Percentiles rank a stretch among this genome's conserved stretches.
These are phyloP conservation scores for Myodes glareolus DNA, from an alignment of 2,113 vertebrate species.

Conservation along the genomic window DNA sequence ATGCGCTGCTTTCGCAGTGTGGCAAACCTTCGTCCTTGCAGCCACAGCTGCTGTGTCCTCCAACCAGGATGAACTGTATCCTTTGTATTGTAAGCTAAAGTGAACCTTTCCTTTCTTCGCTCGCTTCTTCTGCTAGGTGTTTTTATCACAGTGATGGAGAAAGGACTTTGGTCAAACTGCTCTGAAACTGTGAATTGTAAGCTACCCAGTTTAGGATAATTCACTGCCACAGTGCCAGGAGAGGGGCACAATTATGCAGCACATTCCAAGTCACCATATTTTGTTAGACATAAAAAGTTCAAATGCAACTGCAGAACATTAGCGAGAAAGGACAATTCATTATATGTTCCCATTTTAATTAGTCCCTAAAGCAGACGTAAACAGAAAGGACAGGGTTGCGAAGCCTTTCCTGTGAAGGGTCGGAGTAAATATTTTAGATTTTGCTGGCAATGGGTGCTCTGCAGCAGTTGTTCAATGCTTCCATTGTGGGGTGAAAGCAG, in stretches of 20 bases:
- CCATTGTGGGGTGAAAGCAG: neutral
- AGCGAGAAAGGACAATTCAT: neutral
- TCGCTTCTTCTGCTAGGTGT: neutral
- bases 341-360: constrained; percentile 25
- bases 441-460: neutral
- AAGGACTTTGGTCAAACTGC: neutral
- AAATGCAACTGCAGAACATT: constrained; percentile 8
- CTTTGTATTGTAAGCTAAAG: neutral
- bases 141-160: neutral
- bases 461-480: neutral
- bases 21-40: neutral
- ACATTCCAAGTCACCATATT: neutral
- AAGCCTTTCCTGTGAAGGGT: constrained; percentile 21
- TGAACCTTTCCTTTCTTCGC: neutral
- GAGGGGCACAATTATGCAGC: neutral
- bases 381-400: neutral
- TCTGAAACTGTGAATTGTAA: constrained; percentile 17
- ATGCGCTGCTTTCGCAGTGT: neutral
- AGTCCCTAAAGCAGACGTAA: constrained; percentile 26
- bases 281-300: neutral
- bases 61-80: neutral
- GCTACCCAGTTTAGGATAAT: neutral
- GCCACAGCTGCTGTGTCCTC: too few species aligned
- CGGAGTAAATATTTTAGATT: constrained; percentile 29
- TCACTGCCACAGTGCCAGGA: constrained; percentile 1